These are phyloP conservation scores for Ammodramus savannarum DNA, from an alignment of 2,113 vertebrate genomes.

Conservation along the genomic window DNA sequence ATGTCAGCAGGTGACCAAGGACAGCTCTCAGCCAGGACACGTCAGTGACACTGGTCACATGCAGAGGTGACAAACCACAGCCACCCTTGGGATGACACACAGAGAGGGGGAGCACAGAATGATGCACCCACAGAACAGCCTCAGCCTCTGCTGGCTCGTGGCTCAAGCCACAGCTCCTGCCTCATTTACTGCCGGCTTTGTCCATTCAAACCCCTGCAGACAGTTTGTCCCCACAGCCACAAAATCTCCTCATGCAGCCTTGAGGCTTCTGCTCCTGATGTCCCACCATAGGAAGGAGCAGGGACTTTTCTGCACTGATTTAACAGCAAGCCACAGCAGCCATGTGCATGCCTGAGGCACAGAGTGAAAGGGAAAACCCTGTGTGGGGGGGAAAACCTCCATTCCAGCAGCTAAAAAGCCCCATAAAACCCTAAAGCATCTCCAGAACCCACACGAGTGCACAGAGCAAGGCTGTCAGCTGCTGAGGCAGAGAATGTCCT, in stretches of 20 bases:
- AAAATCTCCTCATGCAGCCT: background rate
- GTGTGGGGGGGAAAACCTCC: background rate
- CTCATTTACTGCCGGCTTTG: background rate
- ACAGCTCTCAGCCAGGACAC: background rate
- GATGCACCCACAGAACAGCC: background rate
- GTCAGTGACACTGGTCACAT: background rate
- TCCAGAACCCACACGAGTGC: background rate
- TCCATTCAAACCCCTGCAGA: background rate
- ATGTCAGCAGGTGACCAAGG: background rate
- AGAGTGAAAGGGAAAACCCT: background rate
- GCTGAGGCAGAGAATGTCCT: background rate
- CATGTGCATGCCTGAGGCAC: background rate
- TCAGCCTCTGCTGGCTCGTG: background rate
- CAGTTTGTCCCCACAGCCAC: background rate
- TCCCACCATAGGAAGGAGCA: fast-evolving
- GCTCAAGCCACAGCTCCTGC: background rate
- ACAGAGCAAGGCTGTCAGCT: background rate
- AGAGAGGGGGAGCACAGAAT: fast-evolving
- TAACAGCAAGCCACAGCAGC: background rate
- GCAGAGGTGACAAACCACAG: conserved; percentile 41
- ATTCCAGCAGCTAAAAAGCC: conserved; percentile 13
- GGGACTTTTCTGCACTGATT: background rate
- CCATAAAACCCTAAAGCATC: conserved; percentile 27
- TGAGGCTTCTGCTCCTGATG: background rate
- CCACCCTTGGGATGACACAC: background rate